Conservation (phyloP, 2,113 vertebrate genomes). For the Aleadryas rufinucha region DNA sequence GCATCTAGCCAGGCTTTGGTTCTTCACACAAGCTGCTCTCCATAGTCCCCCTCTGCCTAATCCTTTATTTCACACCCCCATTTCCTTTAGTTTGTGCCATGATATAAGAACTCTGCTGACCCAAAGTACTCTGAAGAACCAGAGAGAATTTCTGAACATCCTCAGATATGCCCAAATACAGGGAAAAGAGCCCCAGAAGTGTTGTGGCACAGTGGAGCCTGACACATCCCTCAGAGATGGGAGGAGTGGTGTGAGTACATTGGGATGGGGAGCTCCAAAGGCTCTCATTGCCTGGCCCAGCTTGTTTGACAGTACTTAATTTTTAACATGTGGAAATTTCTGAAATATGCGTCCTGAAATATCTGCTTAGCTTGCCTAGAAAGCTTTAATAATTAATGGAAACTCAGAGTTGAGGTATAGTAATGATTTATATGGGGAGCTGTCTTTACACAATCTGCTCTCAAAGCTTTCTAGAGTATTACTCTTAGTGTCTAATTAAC, state of each 20-base stretch:
- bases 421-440: conserved; percentile 49
- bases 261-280: background rate
- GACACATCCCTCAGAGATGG: background rate
- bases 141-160: background rate
- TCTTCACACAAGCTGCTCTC: background rate
- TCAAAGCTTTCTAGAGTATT: conserved; percentile 68
- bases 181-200: background rate
- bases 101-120: background rate
- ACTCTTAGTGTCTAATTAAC: conserved; percentile 71
- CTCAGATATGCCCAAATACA: background rate
- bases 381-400: conserved; percentile 76
- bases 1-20: background rate
- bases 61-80: fast-evolving
- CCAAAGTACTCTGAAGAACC: background rate
- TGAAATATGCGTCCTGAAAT: conserved; percentile 56
- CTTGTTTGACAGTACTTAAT: conserved; percentile 35
- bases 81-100: background rate
- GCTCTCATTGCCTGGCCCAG: conserved; percentile 17
- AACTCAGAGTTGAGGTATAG: conserved; percentile 64
- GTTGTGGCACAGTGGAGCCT: background rate
- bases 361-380: conserved; percentile 68
- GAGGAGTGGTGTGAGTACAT: background rate
- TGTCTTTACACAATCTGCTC: conserved; percentile 61
- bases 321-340: conserved; percentile 68
- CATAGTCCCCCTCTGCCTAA: background rate